phyloP scores from a whole-genome alignment of 2,888 invertebrate genomes.

The Patella pellucida region DNA sequence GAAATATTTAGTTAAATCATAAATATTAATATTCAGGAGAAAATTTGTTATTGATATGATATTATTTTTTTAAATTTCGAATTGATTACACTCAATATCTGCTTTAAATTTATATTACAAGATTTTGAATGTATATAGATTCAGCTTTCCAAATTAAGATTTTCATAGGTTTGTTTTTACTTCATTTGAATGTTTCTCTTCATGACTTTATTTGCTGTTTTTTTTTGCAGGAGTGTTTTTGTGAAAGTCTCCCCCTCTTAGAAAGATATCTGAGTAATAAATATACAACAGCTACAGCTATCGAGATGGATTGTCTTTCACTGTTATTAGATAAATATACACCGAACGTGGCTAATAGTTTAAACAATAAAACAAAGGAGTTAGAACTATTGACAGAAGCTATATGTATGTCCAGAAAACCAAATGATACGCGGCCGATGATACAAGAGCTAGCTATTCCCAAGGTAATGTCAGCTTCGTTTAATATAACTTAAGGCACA shows the following conservation, averaged over 20 bases:
- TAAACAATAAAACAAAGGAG: slow-evolving; percentile 20
- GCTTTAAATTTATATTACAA: no score
- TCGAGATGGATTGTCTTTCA: slow-evolving; percentile 35
- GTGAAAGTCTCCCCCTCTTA: slow-evolving; percentile 5
- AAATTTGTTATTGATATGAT: no score
- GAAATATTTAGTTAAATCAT: no score
- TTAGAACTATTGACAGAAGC: slow-evolving; percentile 29
- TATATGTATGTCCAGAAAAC: slow-evolving; percentile 15
- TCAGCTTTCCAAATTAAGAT: no score
- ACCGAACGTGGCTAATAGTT: slow-evolving; percentile 32
- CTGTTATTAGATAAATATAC: slow-evolving; percentile 48
- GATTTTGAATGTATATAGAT: no score
- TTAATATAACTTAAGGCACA: not conserved
- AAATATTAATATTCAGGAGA: no score
- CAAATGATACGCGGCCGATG: not conserved
- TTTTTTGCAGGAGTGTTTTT: slow-evolving; percentile 10
- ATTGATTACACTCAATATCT: no score
- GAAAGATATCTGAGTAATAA: slow-evolving; percentile 22
- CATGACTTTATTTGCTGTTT: no score
- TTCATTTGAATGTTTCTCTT: no score
- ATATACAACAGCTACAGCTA: not conserved
- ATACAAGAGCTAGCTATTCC: slow-evolving; percentile 29
- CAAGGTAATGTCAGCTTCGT: slow-evolving; percentile 23
- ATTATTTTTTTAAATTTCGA: no score
- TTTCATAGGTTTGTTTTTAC: no score